Evolutionary conservation across 2,888 invertebrate species (phyloP).

Genomic region (Pyrocoelia pectoralis): DNA sequence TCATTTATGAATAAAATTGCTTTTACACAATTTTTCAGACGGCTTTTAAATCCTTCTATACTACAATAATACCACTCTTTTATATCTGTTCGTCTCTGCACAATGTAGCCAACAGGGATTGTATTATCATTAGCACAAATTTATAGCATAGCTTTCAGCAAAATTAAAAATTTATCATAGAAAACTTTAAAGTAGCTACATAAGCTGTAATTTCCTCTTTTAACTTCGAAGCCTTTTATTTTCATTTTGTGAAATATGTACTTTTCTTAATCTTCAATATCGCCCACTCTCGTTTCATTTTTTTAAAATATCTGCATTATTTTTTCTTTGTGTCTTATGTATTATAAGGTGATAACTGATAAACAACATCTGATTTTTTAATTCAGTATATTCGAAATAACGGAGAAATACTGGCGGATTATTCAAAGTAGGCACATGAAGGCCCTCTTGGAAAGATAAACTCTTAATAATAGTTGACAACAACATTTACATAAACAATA

Average conservation of each 20-base stretch:
- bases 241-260: not conserved
- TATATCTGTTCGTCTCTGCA: not conserved
- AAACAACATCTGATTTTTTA: too few species aligned
- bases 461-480: too few species aligned
- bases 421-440: too few species aligned
- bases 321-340: too few species aligned
- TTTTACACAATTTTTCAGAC: not conserved
- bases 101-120: not conserved
- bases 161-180: conserved; percentile 1
- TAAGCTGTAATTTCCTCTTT: not conserved
- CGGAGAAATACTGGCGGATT: too few species aligned
- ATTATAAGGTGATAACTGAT: too few species aligned
- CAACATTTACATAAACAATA: too few species aligned
- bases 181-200: not conserved
- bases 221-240: not conserved
- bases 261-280: not conserved
- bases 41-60: not conserved
- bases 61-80: not conserved
- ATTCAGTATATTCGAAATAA: too few species aligned
- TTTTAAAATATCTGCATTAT: too few species aligned
- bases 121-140: conserved; percentile 1
- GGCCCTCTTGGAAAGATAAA: too few species aligned
- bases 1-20: not conserved
- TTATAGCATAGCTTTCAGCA: conserved; percentile 1
- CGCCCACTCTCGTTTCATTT: too few species aligned